Evolutionary conservation across 1,140 invertebrate species (phyloP).

Genomic region (Brachionus sp.): DNA sequence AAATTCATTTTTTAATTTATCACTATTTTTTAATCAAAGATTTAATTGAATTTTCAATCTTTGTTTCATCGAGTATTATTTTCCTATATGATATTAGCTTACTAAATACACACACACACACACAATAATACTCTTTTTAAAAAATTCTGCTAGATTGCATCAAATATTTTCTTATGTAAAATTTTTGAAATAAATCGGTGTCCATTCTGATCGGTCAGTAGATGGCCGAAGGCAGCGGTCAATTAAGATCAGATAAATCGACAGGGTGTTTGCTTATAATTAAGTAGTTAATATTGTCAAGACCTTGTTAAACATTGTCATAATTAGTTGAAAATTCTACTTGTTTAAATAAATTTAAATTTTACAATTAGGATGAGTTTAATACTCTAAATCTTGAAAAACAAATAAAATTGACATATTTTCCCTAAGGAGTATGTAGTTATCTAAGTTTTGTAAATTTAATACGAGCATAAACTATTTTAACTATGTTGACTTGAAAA

Average conservation of each 20-base stretch:
- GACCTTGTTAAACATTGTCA: neutral
- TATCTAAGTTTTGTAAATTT: conserved; percentile 24
- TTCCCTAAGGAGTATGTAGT: neutral
- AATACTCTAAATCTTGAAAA: conserved; percentile 38
- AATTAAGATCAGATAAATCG: neutral
- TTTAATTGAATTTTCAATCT: conserved; percentile 18
- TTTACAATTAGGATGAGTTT: conserved; percentile 34
- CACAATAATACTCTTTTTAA: neutral
- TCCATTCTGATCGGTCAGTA: neutral
- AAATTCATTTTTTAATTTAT: neutral
- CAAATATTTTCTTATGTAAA: neutral
- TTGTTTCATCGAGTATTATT: neutral
- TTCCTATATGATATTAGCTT: neutral
- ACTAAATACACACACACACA: neutral
- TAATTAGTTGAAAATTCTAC: conserved; percentile 11
- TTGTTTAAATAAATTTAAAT: neutral
- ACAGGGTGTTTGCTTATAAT: neutral
- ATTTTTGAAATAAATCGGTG: neutral
- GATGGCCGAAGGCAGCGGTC: neutral
- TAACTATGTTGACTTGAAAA: conserved; percentile 39
- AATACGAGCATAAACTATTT: conserved; percentile 15
- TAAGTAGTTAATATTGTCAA: conserved; percentile 9
- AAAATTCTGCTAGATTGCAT: neutral
- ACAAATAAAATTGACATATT: conserved; percentile 44
- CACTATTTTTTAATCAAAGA: neutral